Evolutionary conservation across 2,888 invertebrate species (phyloP), one percentile per base, ranked within the genome.

Genomic region (Horisme vitalbata): DNA sequence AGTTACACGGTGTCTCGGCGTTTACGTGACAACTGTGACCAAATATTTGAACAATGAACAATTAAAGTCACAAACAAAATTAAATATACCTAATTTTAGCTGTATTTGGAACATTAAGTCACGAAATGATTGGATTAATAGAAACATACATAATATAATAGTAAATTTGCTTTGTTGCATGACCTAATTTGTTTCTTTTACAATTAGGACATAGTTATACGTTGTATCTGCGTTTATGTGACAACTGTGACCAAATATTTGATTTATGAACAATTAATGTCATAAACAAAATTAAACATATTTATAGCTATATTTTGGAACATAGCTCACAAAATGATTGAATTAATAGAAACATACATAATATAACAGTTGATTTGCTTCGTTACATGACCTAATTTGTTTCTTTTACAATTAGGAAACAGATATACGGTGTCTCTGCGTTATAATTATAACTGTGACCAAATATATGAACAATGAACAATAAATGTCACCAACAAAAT

Each of bases 361-460:
- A n/a, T n/a, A n/a, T n/a, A n/a, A n/a, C n/a, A n/a, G n/a, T n/a
- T n/a, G n/a, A n/a, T n/a, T n/a, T n/a, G n/a, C n/a, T n/a, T n/a
- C n/a, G n/a, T n/a, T n/a, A n/a, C n/a, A n/a, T n/a, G n/a, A n/a
- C n/a, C n/a, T n/a, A n/a, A n/a, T n/a, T n/a, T n/a, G n/a, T n/a
- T n/a, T n/a, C 73, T 72, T 76, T 76, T 76, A 79, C 79, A 83
- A 81, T 82, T 81, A 82, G 65, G 71, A 64, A 78, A 72, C 72
- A 72, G 71, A 78, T 74, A 76, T 6, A 18, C 4, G 2, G 6
- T 37, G 41, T 50, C 36, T 44, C 32, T 27, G 26, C 18, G 43
- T 48, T 30, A 39, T 30, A 37, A 34, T 34, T 30, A 41, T 26
- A 45, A 24, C 28, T 31, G 31, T 41, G 15, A 33, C 7, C 23